phyloP scores from a whole-genome alignment of 2,888 invertebrate genomes.

The Gymnocheta viridis region DNA sequence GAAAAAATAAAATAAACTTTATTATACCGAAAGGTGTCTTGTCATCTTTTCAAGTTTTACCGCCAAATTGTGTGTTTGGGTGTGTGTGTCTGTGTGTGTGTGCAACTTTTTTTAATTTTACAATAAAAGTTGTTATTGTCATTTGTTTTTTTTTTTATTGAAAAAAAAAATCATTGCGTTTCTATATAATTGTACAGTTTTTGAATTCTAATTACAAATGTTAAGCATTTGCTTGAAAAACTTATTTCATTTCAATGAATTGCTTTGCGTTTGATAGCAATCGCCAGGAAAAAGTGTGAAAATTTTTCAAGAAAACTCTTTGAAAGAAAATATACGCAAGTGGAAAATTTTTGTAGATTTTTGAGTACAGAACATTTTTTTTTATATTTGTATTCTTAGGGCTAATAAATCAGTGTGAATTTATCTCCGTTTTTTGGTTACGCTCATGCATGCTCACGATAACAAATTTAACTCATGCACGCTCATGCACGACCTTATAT shows the following conservation, averaged over 20 bases:
- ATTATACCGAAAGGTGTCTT: constrained; percentile 70
- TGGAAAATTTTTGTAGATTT: neutral
- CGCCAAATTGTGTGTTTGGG: constrained; percentile 48
- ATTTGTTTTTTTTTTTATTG: constrained; percentile 8
- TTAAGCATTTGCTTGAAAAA: constrained; percentile 20
- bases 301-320: constrained; percentile 37
- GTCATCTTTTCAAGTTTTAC: constrained; percentile 65
- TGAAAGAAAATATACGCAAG: neutral
- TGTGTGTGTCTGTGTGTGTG: constrained; percentile 11
- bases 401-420: too few relatives aligned
- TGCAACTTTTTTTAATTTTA: constrained; percentile 31
- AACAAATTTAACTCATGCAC: too few relatives aligned
- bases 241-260: constrained; percentile 36
- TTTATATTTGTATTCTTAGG: too few relatives aligned
- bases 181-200: constrained; percentile 63
- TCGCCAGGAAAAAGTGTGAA: constrained; percentile 48
- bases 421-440: too few relatives aligned
- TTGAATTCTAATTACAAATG: constrained; percentile 64
- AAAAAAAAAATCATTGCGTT: constrained; percentile 55
- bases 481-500: too few relatives aligned
- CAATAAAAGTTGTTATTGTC: constrained; percentile 50
- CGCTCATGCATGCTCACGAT: too few relatives aligned
- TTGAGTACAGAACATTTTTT: too few relatives aligned
- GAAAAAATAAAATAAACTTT: constrained; percentile 48
- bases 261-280: constrained; percentile 23